Base-by-base conservation (phyloP, 2,113 vertebrate species). In the Scomber japonicus region DNA sequence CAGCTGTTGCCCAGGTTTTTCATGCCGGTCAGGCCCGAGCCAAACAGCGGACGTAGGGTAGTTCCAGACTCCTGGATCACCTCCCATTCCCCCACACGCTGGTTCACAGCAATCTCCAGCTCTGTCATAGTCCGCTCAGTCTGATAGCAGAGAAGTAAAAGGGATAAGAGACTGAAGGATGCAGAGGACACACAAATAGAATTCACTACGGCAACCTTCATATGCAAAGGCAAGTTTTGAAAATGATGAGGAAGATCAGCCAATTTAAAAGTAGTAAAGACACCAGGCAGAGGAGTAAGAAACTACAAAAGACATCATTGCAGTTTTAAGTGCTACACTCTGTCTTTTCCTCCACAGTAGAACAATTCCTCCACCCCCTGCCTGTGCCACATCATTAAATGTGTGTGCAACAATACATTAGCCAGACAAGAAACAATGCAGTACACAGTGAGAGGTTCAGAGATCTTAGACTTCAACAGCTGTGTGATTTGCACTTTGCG, bases 91-190 rank as follows among this genome's bases (percentile, higher is more conserved):
- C 98, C 98, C 31, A 99, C 96, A 46, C 97, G 97, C 94, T 99
- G 98, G 91, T 99, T 99, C 92, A 98, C 98, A 40, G 98, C 98
- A 46, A 99, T 99, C 94, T 99, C 98, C 92, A 99, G 91, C 94
- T 99, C 98, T 0, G 98, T 99, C 97, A 99, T 99, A 0, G 98
- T 99, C 83, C 96, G 96, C 92, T 99, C 98, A 5, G 98, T 99
- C 98, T 99, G 91, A 70, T 6, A 53, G n/a, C 4, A 73, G 35
- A 77, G 19, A 75, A 14, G 40, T 72, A 5, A 64, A 21, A 19
- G 3, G 3, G 3, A 27, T 24, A 44, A 59, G 10, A 19, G 17
- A 73, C 5, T 3, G 13, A 57, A 48, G 19, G 44, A 75, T 19
- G 3, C n/a, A 14, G 0, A 5, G 9, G 1, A 0, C 5, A 81